These are phyloP conservation scores for Micromys minutus DNA, from an alignment of 2,113 vertebrate genomes.

Conservation along the genomic window DNA sequence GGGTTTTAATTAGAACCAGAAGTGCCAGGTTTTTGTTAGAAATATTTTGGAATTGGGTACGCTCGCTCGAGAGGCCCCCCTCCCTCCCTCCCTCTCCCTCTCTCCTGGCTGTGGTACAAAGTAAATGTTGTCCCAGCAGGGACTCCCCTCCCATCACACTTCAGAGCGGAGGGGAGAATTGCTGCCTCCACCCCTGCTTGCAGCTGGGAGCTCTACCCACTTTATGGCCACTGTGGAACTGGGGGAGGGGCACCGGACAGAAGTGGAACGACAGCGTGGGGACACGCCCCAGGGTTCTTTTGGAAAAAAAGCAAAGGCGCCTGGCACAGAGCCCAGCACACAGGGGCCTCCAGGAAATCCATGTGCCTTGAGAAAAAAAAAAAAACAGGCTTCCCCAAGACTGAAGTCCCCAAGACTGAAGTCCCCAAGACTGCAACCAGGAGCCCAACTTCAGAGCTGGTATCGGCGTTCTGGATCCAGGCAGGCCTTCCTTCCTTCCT, in stretches of 20 bases:
- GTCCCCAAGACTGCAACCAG: background rate
- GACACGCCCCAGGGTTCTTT: background rate
- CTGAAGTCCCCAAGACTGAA: no score
- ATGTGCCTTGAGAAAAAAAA: background rate
- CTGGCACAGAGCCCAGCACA: background rate
- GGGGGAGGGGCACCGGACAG: background rate
- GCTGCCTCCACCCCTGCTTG: background rate
- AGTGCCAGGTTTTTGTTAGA: conserved; percentile 73
- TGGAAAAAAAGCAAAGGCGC: background rate
- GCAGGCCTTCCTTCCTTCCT: background rate
- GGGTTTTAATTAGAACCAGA: conserved; percentile 76
- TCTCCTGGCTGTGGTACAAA: conserved; percentile 54
- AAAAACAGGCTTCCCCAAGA: no score
- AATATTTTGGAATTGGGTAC: conserved; percentile 57
- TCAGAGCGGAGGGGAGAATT: background rate
- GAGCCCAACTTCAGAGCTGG: background rate
- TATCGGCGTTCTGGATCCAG: background rate
- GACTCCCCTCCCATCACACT: conserved; percentile 13
- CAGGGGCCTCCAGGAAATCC: background rate
- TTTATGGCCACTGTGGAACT: background rate
- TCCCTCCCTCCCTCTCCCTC: background rate
- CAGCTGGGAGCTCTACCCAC: background rate
- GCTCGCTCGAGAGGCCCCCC: background rate
- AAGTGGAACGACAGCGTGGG: background rate
- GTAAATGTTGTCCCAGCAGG: conserved; percentile 65